phyloP scores from a whole-genome alignment of 1,140 invertebrate genomes.

The Caenorhabditis tropicalis region DNA sequence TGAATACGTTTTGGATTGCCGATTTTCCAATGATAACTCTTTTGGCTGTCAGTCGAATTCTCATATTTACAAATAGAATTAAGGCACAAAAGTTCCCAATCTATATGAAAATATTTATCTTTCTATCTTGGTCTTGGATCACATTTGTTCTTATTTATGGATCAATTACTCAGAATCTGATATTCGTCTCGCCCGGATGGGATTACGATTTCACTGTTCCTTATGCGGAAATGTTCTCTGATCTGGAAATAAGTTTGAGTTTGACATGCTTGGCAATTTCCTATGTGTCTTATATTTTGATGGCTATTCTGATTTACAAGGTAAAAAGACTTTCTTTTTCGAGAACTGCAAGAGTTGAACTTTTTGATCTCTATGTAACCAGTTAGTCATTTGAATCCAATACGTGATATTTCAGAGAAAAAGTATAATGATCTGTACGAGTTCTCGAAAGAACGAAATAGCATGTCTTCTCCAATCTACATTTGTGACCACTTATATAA shows the following conservation, averaged over 20 bases:
- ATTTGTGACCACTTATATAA: background rate
- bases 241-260: background rate
- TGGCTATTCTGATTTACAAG: background rate
- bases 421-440: background rate
- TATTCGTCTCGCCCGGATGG: background rate
- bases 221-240: background rate
- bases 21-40: background rate
- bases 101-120: background rate
- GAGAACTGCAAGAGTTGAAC: too few species aligned
- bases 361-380: too few species aligned
- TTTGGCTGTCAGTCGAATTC: background rate
- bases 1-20: slow-evolving; percentile 2
- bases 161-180: background rate
- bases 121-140: background rate
- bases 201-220: background rate
- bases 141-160: background rate
- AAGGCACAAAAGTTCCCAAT: background rate
- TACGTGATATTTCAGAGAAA: background rate
- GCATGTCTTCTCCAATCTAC: background rate
- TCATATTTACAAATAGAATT: background rate
- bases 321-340: too few species aligned
- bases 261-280: background rate
- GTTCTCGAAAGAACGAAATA: background rate
- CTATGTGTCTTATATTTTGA: background rate
- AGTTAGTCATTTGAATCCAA: background rate